A percentile compares a stretch with the other conserved stretches of the same genome.
These are phyloP conservation scores for Dunckerocampus dactyliophorus DNA, from an alignment of 2,113 vertebrate genomes.

Conservation along the genomic window DNA sequence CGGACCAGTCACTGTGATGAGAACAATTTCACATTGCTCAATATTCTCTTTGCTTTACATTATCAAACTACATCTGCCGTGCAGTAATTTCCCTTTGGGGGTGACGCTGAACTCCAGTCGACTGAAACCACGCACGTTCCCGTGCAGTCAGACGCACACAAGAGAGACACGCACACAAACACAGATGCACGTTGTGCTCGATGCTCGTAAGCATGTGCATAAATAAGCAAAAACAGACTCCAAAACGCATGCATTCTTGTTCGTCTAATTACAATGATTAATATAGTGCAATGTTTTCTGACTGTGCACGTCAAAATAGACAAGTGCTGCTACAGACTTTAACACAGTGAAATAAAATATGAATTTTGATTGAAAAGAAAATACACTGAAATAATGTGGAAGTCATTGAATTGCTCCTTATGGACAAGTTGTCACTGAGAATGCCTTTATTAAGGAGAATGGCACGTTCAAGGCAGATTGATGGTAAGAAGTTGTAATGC, in stretches of 20 bases:
- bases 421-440: no score
- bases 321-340: neutral
- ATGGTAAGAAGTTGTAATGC: no score
- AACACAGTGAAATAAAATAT: no score
- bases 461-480: no score
- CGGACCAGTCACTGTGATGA: constrained; percentile 54
- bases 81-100: constrained; percentile 51
- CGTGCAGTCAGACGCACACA: constrained; percentile 11
- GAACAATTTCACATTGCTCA: constrained; percentile 56
- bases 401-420: neutral
- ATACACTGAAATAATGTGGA: neutral
- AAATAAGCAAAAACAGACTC: neutral
- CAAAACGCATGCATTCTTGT: neutral
- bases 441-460: no score
- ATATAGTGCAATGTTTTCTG: constrained; percentile 16
- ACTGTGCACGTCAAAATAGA: neutral
- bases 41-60: constrained; percentile 29
- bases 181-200: neutral
- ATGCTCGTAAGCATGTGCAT: constrained; percentile 3
- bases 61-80: constrained; percentile 45
- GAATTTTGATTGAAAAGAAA: no score
- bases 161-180: no score
- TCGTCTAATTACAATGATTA: constrained; percentile 15
- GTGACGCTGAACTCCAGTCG: constrained; percentile 32
- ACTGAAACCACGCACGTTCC: constrained; percentile 30